These are phyloP conservation scores for Euzetes globulus DNA, from an alignment of 2,888 invertebrate genomes.

Conservation along the genomic window DNA sequence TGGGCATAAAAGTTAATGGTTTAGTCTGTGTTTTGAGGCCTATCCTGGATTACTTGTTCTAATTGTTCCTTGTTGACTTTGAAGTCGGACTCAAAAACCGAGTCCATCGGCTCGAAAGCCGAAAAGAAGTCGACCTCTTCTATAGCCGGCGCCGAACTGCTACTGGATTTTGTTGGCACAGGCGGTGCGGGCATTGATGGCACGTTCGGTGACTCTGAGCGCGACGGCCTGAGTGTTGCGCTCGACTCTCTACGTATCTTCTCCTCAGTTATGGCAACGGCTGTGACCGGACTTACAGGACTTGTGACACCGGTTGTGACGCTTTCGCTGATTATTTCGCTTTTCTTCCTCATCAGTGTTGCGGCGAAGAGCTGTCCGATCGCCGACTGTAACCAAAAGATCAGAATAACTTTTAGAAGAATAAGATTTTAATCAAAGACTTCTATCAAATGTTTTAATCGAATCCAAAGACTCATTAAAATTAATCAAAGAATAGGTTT, in stretches of 20 bases:
- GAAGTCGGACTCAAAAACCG: slow-evolving; percentile 8
- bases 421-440: too few relatives aligned
- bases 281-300: not conserved
- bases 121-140: slow-evolving; percentile 11
- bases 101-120: slow-evolving; percentile 5
- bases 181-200: slow-evolving; percentile 23
- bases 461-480: too few relatives aligned
- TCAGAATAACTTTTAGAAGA: too few relatives aligned
- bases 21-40: not conserved
- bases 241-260: slow-evolving; percentile 20
- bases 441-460: too few relatives aligned
- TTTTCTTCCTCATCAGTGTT: slow-evolving; percentile 27
- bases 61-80: slow-evolving; percentile 11
- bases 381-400: slow-evolving; percentile 4
- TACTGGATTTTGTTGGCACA: not conserved
- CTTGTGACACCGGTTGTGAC: not conserved
- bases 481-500: not conserved
- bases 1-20: not conserved
- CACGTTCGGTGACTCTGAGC: slow-evolving; percentile 24
- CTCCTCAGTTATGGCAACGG: slow-evolving; percentile 4
- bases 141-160: not conserved
- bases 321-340: not conserved
- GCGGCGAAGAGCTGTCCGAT: slow-evolving; percentile 32
- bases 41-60: not conserved
- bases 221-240: slow-evolving; percentile 3